Conservation (phyloP, 2,888 invertebrate species). For the Cheilosia scutellata region DNA sequence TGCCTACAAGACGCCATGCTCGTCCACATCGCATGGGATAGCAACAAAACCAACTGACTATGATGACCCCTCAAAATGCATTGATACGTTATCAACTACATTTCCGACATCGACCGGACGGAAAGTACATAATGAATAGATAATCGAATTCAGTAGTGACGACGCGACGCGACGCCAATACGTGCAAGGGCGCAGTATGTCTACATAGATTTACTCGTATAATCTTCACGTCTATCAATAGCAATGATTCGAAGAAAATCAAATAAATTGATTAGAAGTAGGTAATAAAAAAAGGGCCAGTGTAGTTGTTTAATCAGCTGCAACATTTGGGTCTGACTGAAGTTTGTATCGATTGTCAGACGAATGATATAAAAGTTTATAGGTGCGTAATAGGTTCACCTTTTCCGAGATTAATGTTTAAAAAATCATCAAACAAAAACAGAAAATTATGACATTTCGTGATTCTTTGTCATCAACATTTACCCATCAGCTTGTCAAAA, state of each 20-base stretch:
- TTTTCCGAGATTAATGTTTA: too few relatives aligned
- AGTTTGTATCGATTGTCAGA: too few relatives aligned
- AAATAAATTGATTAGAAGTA: neutral
- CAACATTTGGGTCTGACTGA: too few relatives aligned
- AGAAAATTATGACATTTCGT: too few relatives aligned
- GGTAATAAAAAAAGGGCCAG: too few relatives aligned
- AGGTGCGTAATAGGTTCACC: too few relatives aligned
- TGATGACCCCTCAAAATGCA: conserved; percentile 23
- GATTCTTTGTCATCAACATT: too few relatives aligned
- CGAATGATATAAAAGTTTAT: too few relatives aligned
- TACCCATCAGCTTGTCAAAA: too few relatives aligned
- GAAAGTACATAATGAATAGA: conserved; percentile 20
- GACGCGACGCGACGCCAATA: neutral
- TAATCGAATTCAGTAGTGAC: neutral
- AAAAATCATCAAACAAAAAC: too few relatives aligned
- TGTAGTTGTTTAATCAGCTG: too few relatives aligned
- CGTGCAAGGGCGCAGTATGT: too few relatives aligned
- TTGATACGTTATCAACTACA: conserved; percentile 29
- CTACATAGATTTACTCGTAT: neutral
- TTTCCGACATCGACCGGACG: conserved; percentile 26
- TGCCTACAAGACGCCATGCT: neutral
- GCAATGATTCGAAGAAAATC: neutral
- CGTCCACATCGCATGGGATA: neutral
- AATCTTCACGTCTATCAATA: neutral
- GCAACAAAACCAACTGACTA: neutral